Percentiles rank a stretch among this genome's conserved stretches.
These are phyloP conservation scores for Platysteira castanea DNA, from an alignment of 2,113 vertebrate genomes.

Conservation along the genomic window DNA sequence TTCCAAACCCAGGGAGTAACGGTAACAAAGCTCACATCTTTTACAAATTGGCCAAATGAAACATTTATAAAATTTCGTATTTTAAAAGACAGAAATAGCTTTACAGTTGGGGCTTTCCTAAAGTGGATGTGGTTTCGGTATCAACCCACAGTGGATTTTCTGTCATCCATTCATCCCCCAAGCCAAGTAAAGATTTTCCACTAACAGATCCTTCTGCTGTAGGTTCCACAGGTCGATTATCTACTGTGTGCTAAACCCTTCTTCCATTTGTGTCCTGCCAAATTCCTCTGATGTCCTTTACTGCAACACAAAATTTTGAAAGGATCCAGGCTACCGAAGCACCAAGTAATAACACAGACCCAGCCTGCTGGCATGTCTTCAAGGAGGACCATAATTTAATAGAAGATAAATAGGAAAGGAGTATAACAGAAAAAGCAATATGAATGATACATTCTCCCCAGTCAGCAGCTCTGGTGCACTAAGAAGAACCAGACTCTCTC, in stretches of 20 bases:
- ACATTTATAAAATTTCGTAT: neutral
- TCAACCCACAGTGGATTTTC: neutral
- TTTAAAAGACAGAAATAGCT: neutral
- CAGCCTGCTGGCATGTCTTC: neutral
- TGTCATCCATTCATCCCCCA: neutral
- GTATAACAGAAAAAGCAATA: neutral
- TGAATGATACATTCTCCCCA: neutral
- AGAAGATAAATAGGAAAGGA: neutral
- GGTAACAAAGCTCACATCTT: neutral
- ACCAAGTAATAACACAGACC: neutral
- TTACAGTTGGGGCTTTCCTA: neutral
- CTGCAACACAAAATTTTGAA: neutral
- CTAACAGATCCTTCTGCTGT: neutral
- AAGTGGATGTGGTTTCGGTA: neutral
- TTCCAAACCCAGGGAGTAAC: neutral
- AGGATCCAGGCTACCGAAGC: neutral
- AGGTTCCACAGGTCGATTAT: neutral
- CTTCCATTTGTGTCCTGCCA: neutral
- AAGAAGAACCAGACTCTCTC: neutral
- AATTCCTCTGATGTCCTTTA: neutral
- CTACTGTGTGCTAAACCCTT: neutral
- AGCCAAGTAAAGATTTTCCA: neutral
- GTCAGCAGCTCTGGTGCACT: neutral
- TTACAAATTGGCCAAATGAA: neutral
- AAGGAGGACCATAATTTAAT: neutral